Conservation (phyloP, 1,140 invertebrate genomes). For the Brachionus manjavacas region DNA sequence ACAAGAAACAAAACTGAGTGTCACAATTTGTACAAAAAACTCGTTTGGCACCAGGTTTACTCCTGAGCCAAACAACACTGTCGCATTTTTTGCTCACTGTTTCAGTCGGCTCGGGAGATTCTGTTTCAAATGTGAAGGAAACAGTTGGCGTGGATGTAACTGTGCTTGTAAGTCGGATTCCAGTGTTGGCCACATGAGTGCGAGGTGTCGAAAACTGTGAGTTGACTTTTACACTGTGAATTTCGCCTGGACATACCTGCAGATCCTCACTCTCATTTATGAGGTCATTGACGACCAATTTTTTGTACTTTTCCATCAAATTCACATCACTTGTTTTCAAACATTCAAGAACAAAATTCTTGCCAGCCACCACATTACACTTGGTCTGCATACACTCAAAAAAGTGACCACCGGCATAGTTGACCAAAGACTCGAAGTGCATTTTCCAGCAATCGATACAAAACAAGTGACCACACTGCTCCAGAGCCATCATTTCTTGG, state of each 20-base stretch:
- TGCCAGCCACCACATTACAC: neutral
- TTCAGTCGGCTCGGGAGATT: neutral
- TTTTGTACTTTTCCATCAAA: constrained; percentile 29
- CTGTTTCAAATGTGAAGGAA: neutral
- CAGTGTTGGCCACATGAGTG: neutral
- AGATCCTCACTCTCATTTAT: constrained; percentile 42
- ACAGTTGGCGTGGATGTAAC: neutral
- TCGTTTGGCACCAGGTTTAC: neutral
- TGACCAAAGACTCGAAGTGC: constrained; percentile 9
- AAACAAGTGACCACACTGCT: constrained; percentile 18
- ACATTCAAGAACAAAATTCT: constrained; percentile 13
- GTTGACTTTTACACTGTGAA: neutral
- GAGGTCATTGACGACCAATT: neutral
- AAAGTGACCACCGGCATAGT: neutral
- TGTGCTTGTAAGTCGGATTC: neutral
- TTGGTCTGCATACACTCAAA: constrained; percentile 40
- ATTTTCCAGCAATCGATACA: constrained; percentile 17
- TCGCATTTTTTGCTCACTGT: constrained; percentile 3
- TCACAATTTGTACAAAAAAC: constrained; percentile 6
- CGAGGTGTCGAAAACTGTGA: neutral
- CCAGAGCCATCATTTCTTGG: neutral
- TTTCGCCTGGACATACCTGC: constrained; percentile 31
- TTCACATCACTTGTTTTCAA: neutral
- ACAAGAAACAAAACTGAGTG: constrained; percentile 67
- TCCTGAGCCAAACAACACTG: constrained; percentile 21